Base-by-base conservation (phyloP, 2,113 vertebrate species). In the Dermatemys mawii region DNA sequence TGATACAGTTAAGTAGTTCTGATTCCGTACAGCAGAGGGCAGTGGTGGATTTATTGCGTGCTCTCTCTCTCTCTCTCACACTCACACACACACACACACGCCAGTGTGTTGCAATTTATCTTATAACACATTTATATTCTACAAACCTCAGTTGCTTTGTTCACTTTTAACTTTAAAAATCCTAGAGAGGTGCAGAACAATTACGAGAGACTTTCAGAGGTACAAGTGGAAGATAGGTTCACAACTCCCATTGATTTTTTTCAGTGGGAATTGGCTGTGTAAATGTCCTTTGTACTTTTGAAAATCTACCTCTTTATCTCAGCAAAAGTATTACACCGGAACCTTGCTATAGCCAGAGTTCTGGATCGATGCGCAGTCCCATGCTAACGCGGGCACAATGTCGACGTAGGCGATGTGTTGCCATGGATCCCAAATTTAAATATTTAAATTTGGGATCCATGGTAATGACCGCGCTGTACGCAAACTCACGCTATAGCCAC, bases 271-370 rank as follows among this genome's bases (percentile, higher is more conserved):
- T 35, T 78, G 91, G 57, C 29, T 95, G 63, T 27, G 0, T 93
- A 89, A 96, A 55, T 93, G 80, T 78, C 73, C 90, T 96, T 94
- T 90, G 78, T 95, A 63, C 84, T 79, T 95, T 83, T 79, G 79
- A 82, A 90, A 90, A 93, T 46, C 85, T 78, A 78, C 78, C 75
- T 93, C 90, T 87, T 94, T 84, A 96, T 90, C 91, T 93, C 84
- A 84, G 73, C 83, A 70, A 50, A 53, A 83, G 82, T 89, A 75
- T 90, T 84, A n/a, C n/a, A n/a, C n/a, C n/a, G n/a, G n/a, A n/a
- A n/a, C n/a, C n/a, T n/a, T n/a, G n/a, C n/a, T n/a, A n/a, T n/a
- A n/a, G n/a, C n/a, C n/a, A n/a, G n/a, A n/a, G n/a, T n/a, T n/a
- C n/a, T n/a, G n/a, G n/a, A n/a, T n/a, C n/a, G n/a, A n/a, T n/a